Percentiles rank a stretch among this genome's conserved stretches.
phyloP scores from a whole-genome alignment of 35 echinoderm and acorn worm species.

The Lytechinus pictus region DNA sequence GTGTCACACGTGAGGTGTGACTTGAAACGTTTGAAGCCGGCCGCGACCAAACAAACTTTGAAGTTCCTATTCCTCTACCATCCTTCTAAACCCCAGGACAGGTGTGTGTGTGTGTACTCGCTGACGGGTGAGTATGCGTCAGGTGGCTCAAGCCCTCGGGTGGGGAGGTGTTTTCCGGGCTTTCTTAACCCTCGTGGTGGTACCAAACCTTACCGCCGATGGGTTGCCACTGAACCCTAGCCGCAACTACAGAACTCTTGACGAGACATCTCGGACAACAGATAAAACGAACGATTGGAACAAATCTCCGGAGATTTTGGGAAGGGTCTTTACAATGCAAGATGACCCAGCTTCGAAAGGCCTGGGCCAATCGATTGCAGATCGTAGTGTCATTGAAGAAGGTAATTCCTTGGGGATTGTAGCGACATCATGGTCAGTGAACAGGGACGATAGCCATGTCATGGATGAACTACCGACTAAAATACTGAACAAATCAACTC shows the following conservation, averaged over 20 bases:
- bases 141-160: slow-evolving; percentile 28
- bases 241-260: background rate
- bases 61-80: background rate
- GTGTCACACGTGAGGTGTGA: background rate
- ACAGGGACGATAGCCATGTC: background rate
- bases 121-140: slow-evolving; percentile 11
- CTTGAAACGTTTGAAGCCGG: background rate
- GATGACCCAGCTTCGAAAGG: background rate
- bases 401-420: background rate
- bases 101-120: slow-evolving; percentile 9
- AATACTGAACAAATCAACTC: background rate
- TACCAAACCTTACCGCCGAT: background rate
- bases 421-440: background rate
- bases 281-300: background rate
- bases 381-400: background rate
- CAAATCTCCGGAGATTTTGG: background rate
- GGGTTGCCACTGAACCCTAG: background rate
- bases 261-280: background rate
- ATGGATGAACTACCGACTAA: background rate
- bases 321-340: background rate
- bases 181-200: background rate
- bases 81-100: background rate
- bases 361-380: background rate
- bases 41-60: slow-evolving; percentile 17
- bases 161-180: slow-evolving; percentile 25